Base-by-base conservation (phyloP, 2,113 vertebrate genomes). In the Hyperopisus bebe region DNA sequence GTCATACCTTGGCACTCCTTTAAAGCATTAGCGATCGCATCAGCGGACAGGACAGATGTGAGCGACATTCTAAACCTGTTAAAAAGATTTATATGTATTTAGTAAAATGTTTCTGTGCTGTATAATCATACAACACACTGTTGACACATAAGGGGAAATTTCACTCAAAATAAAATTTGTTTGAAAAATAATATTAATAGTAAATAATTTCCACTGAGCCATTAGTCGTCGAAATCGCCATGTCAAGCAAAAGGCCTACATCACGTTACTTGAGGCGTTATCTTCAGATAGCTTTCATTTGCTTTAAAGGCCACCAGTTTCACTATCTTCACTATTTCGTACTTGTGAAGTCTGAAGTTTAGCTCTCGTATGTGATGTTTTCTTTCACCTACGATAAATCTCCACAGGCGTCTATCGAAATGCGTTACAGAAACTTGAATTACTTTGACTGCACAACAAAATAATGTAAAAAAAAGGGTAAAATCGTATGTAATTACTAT, bases 1-100 rank as follows among this genome's bases (percentile, higher is more conserved):
- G 90, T 74, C 91, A 94, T 96, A 99, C 98, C 98, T 99, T 98
- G 97, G 96, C 98, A 99, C 95, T 98, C 98, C 95, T 97, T 97
- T 94, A 99, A 92, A 87, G 98, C 98, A 47, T 94, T 96, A 70
- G 96, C 97, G 15, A 99, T 97, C 94, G 97, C 98, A n/a, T 97
- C 97, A 92, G 97, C 96, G 87, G 95, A 97, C 86, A 99, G 97
- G 90, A 99, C 70, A 58, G 98, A 98, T 90, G 96, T 95, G 92
- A 99, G 95, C 89, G 97, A 98, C 98, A 99, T 99, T 91, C 94
- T 97, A 93, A 94, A 96, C 94, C 97, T 98, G 94, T 90, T 91
- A 91, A 55, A 51, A 92, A 93, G 89, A 93, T 93, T 0, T n/a
- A 70, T 55, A 88, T 94, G 90, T 55, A 90, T 89, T 86, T 89